These are phyloP conservation scores for Glomeris maerens DNA, from an alignment of 1,140 invertebrate genomes.

Conservation along the genomic window DNA sequence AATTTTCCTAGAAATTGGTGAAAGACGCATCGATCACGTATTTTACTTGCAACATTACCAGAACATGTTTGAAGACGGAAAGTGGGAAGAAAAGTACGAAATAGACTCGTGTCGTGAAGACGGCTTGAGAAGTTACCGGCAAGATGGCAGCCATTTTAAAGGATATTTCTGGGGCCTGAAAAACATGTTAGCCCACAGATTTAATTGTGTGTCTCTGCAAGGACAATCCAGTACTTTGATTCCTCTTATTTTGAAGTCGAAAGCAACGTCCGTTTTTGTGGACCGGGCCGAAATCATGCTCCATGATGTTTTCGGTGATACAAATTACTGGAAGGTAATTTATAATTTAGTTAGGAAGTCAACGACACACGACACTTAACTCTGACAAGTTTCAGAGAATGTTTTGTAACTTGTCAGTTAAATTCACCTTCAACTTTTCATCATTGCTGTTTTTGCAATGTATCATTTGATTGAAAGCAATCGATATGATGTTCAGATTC, in stretches of 20 bases:
- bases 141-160: conserved; percentile 22
- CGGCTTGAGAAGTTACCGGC: conserved; percentile 22
- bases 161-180: conserved; percentile 47
- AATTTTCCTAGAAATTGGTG: conserved; percentile 27
- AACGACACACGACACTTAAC: too few relatives aligned
- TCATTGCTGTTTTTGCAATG: too few relatives aligned
- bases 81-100: conserved; percentile 70
- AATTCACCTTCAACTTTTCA: too few relatives aligned
- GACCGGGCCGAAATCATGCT: conserved; percentile 75
- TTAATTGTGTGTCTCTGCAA: conserved; percentile 70
- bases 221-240: conserved; percentile 52
- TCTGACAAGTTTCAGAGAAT: too few relatives aligned
- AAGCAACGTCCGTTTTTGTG: conserved; percentile 47
- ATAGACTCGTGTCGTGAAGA: conserved; percentile 36
- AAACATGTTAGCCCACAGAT: conserved; percentile 46
- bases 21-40: conserved; percentile 49
- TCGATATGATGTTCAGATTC: too few relatives aligned
- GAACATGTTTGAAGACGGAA: conserved; percentile 62
- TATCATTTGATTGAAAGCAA: not conserved
- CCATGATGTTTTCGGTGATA: conserved; percentile 70
- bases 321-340: conserved; percentile 62
- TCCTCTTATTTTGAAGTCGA: conserved; percentile 19
- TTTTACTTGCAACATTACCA: conserved; percentile 74
- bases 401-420: too few relatives aligned
- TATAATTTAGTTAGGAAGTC: too few relatives aligned